These are phyloP conservation scores for Threskiornis aethiopicus DNA, from an alignment of 2,797 vertebrate genomes.

Conservation along the genomic window DNA sequence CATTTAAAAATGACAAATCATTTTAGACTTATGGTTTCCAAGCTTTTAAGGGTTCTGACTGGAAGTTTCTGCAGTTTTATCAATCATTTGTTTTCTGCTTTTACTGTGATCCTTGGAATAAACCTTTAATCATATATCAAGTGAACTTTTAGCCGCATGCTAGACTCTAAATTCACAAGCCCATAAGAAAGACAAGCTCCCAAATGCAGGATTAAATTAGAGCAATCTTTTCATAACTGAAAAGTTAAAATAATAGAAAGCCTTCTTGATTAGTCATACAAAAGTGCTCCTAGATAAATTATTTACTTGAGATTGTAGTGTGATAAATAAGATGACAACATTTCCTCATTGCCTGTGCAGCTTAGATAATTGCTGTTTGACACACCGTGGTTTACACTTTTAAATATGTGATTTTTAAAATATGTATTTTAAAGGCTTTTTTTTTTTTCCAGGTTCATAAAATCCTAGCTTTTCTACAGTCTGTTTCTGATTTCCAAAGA, in stretches of 20 bases:
- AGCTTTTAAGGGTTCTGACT: neutral
- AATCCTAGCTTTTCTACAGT: neutral
- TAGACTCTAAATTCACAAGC: neutral
- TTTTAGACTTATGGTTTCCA: neutral
- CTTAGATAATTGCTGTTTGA: neutral
- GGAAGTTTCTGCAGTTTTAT: neutral
- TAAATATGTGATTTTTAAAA: neutral
- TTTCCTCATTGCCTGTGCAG: neutral
- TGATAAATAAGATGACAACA: neutral
- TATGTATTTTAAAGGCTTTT: neutral
- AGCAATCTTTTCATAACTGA: conserved; percentile 21
- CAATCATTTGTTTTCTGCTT: neutral
- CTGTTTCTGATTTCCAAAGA: neutral
- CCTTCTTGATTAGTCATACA: conserved; percentile 5
- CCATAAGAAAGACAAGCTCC: neutral
- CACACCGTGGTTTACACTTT: neutral
- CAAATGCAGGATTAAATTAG: conserved; percentile 20
- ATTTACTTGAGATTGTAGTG: neutral
- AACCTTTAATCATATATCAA: neutral
- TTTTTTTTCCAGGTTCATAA: neutral
- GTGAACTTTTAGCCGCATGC: neutral
- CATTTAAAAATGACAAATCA: neutral
- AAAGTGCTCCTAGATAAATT: conserved; percentile 9
- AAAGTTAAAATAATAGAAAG: conserved; percentile 28
- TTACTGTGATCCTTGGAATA: neutral